Percentiles rank a stretch among this genome's conserved stretches.
phyloP scores from a whole-genome alignment of 2,888 invertebrate species.

The Ennomos erosarius region DNA sequence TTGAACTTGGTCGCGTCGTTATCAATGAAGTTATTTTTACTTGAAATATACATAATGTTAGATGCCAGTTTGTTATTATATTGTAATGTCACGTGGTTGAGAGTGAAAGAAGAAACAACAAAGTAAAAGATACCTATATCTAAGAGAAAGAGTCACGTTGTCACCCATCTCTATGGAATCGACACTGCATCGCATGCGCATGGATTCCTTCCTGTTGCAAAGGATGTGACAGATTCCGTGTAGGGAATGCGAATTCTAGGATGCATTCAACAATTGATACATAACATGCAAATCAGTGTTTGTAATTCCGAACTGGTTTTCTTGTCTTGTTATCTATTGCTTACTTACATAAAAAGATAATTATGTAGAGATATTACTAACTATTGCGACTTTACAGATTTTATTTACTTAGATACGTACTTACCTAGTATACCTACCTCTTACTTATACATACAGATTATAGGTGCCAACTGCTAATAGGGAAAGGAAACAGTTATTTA shows the following conservation, averaged over 20 bases:
- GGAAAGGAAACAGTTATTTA: too few species aligned
- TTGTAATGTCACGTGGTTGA: constrained; percentile 11
- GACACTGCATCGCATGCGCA: too few species aligned
- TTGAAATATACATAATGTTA: constrained; percentile 30
- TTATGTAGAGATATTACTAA: background rate
- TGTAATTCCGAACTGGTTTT: constrained; percentile 32
- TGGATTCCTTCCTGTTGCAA: background rate
- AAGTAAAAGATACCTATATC: too few species aligned
- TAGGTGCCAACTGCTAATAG: too few species aligned
- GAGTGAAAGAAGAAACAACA: constrained; percentile 2
- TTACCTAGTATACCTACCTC: too few species aligned
- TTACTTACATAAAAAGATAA: constrained; percentile 17
- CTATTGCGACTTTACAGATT: background rate
- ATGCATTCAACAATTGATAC: constrained; percentile 15
- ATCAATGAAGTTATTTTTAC: constrained; percentile 54
- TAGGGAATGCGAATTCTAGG: constrained; percentile 18
- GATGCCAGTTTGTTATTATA: constrained; percentile 19
- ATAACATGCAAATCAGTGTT: constrained; percentile 26
- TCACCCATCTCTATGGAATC: background rate
- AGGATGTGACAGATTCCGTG: constrained; percentile 13
- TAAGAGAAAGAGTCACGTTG: too few species aligned
- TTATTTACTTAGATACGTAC: too few species aligned
- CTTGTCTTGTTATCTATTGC: constrained; percentile 22
- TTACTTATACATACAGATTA: too few species aligned
- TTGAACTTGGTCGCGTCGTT: constrained; percentile 58